These are phyloP conservation scores for Hoplostethus mediterraneus DNA, from an alignment of 2,797 vertebrate species.

Conservation along the genomic window DNA sequence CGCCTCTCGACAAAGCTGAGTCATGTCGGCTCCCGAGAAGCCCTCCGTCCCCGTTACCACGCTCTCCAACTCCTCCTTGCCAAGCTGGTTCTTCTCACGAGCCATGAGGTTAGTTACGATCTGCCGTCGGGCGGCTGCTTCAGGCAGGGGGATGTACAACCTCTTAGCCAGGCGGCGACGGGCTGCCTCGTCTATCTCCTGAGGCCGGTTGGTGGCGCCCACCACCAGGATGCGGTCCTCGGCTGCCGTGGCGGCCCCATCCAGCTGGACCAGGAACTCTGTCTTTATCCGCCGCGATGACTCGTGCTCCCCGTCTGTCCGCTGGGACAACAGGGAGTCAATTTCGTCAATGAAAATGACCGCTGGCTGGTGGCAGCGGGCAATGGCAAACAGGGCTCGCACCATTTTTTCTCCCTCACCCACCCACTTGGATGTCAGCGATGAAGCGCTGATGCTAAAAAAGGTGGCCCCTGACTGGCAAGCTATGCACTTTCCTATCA, in stretches of 20 bases:
- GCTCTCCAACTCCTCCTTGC: slow-evolving; percentile 83
- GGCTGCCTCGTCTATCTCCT: slow-evolving; percentile 97
- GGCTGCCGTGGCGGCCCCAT: slow-evolving; percentile 92
- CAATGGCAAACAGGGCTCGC: slow-evolving; percentile 93
- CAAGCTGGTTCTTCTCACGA: slow-evolving; percentile 87
- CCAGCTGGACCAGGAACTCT: slow-evolving; percentile 96
- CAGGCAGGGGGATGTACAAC: slow-evolving; percentile 95
- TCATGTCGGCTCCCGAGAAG: slow-evolving; percentile 97
- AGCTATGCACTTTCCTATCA: slow-evolving; percentile 98
- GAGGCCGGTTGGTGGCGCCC: slow-evolving; percentile 97
- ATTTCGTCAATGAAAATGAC: slow-evolving; percentile 99
- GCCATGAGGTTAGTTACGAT: slow-evolving; percentile 91
- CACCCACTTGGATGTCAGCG: slow-evolving; percentile 98
- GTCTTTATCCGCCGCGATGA: slow-evolving; percentile 97
- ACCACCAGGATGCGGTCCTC: slow-evolving; percentile 97
- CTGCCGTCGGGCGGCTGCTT: slow-evolving; percentile 88
- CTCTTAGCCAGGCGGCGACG: slow-evolving; percentile 93
- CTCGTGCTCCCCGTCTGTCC: slow-evolving; percentile 95
- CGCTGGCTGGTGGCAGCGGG: slow-evolving; percentile 94
- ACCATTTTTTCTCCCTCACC: slow-evolving; percentile 99
- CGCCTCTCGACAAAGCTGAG: slow-evolving; percentile 95
- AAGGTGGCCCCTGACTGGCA: slow-evolving; percentile 98
- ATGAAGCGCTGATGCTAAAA: slow-evolving; percentile 98
- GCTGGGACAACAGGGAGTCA: slow-evolving; percentile 94
- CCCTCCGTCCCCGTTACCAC: slow-evolving; percentile 87